Evolutionary conservation across 2,888 invertebrate genomes (phyloP), one percentile per base, ranked within the genome.

Genomic region (Psylliodes chrysocephalus): DNA sequence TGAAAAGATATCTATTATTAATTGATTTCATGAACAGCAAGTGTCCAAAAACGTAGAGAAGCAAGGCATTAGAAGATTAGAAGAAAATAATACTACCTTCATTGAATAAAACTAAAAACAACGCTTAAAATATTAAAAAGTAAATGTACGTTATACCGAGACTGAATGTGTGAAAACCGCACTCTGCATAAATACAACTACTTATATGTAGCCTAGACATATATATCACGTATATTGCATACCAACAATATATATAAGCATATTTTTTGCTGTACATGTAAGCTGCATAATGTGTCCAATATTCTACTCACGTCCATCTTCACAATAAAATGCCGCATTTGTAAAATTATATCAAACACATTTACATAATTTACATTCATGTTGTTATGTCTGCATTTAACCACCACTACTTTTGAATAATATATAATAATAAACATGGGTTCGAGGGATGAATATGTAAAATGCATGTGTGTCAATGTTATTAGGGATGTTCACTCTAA

Each of bases 321-420:
- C 14, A 8, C 19, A 47, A 57, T 46, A 57, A 57, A 57, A 33
- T 22, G 12, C 35, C 15, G 35, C 35, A 47, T 18, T 47, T 47
- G 47, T 35, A 47, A 57, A 57, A 57, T 57, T 57, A 44, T 55
- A 55, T 44, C 28, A 55, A 55, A 44, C 28, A n/a, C 1, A 57
- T 57, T 57, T 57, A 35, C 56, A 57, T 57, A 57, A 57, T 57
- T 57, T 19, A 47, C 46, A 14, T 46, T 14, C 25, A 25, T 12
- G 56, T 35, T 35, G 44, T 55, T 44, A 15, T 47, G 47, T 55
- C 44, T 44, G 17, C 55, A 46, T 14, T 55, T 30, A 30, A 19
- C 47, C 22, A n/a, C 22, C 30, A 22, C 12, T 38, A 44, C 14
- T 57, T 57, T 46, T 57, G 55, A 55, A 46, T 57, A 46, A 57